Evolutionary conservation across 2,797 vertebrate species (phyloP), one percentile per base, ranked within the genome.

Genomic region (Sebastiscus tertius): DNA sequence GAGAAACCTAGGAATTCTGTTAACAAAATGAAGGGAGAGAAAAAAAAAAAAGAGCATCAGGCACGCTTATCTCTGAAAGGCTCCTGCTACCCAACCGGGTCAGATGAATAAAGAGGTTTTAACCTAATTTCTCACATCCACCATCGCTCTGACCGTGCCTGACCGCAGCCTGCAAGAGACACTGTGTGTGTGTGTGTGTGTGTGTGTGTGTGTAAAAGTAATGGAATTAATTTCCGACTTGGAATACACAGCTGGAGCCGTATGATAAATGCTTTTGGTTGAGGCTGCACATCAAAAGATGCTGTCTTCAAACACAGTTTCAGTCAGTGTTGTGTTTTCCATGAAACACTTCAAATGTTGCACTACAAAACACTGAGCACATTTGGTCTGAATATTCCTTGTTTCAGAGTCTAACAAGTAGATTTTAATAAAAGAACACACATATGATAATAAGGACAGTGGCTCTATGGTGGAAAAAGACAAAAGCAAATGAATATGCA

Each of bases 41-140:
- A 36, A 36, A 72, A 85, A 85, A 54, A 72, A 84, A 86, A 85
- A 85, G 89, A 89, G 85, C 93, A 90, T 92, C 89, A 88, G 87
- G 77, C 82, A 81, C 26, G 90, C 89, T 94, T 89, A 94, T 93
- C 90, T 94, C 88, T 87, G 83, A 92, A 82, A 89, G 90, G 87
- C 85, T 92, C 82, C 83, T 77, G 81, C 92, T 76, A 73, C 82
- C 86, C 90, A 94, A 84, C 86, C 88, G 68, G 91, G 89, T 93
- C 93, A 93, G 69, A 94, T 88, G 85, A 92, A 92, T 94, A 93
- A 93, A 93, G 90, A 94, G 93, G 92, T 90, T 94, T 93, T 94
- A 94, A 93, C 93, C 93, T 90, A 84, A 92, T 95, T 94, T 93
- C 83, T 93, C 88, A 84, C 82, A 65, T 86, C 83, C 79, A 86